Percentiles rank a stretch among this genome's conserved stretches.
phyloP scores from a whole-genome alignment of 2,797 vertebrate genomes.

The Limnodromus scolopaceus region DNA sequence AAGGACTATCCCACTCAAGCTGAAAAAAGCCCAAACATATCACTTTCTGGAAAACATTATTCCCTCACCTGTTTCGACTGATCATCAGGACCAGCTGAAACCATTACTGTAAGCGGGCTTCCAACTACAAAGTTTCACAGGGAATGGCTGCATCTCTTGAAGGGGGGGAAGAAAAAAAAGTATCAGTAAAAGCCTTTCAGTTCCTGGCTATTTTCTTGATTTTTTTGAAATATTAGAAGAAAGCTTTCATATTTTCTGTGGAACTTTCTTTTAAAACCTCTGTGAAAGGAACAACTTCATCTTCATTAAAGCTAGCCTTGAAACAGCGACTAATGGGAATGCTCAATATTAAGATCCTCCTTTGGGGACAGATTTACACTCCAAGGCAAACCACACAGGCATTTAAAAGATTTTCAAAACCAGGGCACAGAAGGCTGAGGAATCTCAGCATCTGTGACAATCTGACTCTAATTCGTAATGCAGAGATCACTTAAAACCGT shows the following conservation, averaged over 20 bases:
- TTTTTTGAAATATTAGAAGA: neutral
- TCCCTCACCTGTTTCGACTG: neutral
- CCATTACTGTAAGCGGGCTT: neutral
- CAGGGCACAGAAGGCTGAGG: slow-evolving; percentile 15
- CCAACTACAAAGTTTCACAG: neutral
- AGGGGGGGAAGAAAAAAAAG: neutral
- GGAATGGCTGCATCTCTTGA: neutral
- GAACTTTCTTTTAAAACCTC: neutral
- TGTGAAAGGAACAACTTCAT: slow-evolving; percentile 3
- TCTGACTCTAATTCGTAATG: slow-evolving; percentile 3
- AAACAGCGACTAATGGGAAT: slow-evolving; percentile 49
- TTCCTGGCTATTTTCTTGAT: neutral
- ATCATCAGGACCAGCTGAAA: slow-evolving; percentile 24
- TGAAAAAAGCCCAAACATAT: neutral
- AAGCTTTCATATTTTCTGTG: neutral
- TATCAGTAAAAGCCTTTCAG: neutral
- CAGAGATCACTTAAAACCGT: neutral
- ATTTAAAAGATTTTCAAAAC: slow-evolving; percentile 62
- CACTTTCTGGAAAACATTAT: neutral
- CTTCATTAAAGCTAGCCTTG: slow-evolving; percentile 45
- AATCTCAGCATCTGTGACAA: neutral
- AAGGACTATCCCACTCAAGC: neutral
- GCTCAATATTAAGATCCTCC: slow-evolving; percentile 44
- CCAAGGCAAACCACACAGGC: slow-evolving; percentile 34
- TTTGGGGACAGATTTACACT: slow-evolving; percentile 46